Evolutionary conservation across 2,113 vertebrate genomes (phyloP).

Genomic region (Blennius ocellaris): DNA sequence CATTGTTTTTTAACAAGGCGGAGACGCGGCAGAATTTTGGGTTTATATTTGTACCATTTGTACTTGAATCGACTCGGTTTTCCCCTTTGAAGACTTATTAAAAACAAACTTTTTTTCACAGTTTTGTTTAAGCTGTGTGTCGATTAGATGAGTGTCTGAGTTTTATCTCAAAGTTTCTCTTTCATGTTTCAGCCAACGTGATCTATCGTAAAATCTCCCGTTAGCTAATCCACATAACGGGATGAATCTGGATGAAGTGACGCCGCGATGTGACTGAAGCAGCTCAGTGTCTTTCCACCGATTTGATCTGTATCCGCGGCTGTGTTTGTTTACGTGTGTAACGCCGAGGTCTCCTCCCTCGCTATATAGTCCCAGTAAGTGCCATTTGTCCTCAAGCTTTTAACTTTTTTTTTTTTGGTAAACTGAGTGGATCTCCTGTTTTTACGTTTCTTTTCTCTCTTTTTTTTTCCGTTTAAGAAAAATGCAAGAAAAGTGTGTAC

Average conservation of each 20-base stretch:
- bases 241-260: constrained; percentile 2
- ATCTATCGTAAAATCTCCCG: too few species aligned
- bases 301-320: constrained; percentile 4
- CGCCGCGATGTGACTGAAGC: constrained; percentile 17
- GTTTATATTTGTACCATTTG: too few species aligned
- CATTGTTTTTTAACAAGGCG: too few species aligned
- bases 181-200: too few species aligned
- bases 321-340: constrained; percentile 46
- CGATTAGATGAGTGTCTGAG: too few species aligned
- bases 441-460: constrained; percentile 13
- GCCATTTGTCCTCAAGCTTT: constrained; percentile 61
- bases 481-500: constrained; percentile 21
- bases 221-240: background rate
- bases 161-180: background rate
- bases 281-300: constrained; percentile 2
- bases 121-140: too few species aligned
- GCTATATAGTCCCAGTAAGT: constrained; percentile 60
- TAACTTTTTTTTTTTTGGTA: constrained; percentile 51
- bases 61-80: too few species aligned
- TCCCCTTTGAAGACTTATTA: too few species aligned
- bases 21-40: too few species aligned
- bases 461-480: constrained; percentile 45
- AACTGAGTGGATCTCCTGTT: constrained; percentile 39
- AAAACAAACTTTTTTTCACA: too few species aligned
- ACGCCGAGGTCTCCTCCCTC: constrained; percentile 21